Evolutionary conservation across 2,113 vertebrate species (phyloP), one percentile per base, ranked within the genome.

Genomic region (Nestor notabilis): DNA sequence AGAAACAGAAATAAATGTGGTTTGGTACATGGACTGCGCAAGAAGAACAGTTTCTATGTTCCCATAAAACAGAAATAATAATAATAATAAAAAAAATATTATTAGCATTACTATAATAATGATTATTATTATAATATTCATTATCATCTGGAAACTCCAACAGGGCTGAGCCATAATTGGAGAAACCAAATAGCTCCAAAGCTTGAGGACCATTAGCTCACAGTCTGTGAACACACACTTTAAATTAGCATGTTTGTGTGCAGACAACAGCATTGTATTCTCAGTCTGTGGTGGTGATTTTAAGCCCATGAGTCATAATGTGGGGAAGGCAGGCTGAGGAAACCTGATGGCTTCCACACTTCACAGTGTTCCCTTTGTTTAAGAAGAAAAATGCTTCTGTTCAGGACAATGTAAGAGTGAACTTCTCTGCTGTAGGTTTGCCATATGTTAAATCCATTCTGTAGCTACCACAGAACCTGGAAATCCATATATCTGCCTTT

Each of bases 191-290:
- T 13, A 19, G 28, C 44, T 58, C 37, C 5, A 6, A 56, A 39
- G 72, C 55, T 56, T 76, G 72, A 84, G 92, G 80, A 61, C 83
- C 81, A 56, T 71, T 52, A 83, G 19, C 74, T 76, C 31, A 41
- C 61, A 66, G 56, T n/a, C 49, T 70, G 66, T 66, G 85, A 83
- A 76, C 83, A 90, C 29, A 56, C 29, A 63, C 68, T 95, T 92
- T 78, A 44, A 68, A 93, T 93, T 44, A 75, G 49, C 1, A 0
- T 64, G 80, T 44, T 64, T 89, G 90, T 94, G 43, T 88, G 80
- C 90, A 94, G 93, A 83, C 92, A 92, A 63, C 82, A 86, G 83
- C 90, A 64, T 4, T 93, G 90, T 71, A 28, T 90, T 87, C 83
- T 87, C 79, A 21, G 92, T 86, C 78, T 84, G 80, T 20, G 50